Evolutionary conservation across 2,113 vertebrate species (phyloP), one percentile per base, ranked within the genome.

Genomic region (Rutilus rutilus): DNA sequence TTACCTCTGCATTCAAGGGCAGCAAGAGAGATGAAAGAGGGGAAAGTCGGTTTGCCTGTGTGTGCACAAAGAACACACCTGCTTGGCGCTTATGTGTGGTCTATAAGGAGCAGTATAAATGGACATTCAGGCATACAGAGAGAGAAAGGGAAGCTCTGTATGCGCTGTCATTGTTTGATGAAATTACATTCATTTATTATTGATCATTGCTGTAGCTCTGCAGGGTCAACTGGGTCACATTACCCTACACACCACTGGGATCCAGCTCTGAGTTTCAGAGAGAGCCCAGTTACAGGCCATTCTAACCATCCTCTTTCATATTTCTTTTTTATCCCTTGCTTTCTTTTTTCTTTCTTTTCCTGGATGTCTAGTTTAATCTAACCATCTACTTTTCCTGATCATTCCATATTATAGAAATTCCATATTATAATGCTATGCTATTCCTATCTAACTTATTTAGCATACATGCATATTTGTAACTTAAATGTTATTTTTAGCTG

Each of bases 131-230:
- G 50, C 75, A 54, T 19, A 50, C 11, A 60, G 54, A 86, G 36
- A 73, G 30, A 73, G 36, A 50, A 78, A 73, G n/a, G 54, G 36
- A 80, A 39, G 71, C 67, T 84, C 67, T 84, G 82, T 75, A 75
- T 84, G 69, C 39, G 50, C 50, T 57, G 27, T 60, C 82, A 84
- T 84, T 84, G 67, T 74, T 74, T 85, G 73, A 85, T 85, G 65
- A 65, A 85, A 85, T 65, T 77, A 85, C 83, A 69, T 69, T 82
- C 79, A 82, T 82, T 52, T 82, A 82, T 82, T 82, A 82, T 82
- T 82, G 62, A 82, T 82, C 79, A 82, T 50, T 82, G 79, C 62
- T 69, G 45, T 67, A 67, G 45, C 62, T 82, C 27, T 2, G 10
- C 62, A 52, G 79, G 79, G 79, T 82, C 79, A 82, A 33, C 59